phyloP scores from a whole-genome alignment of 2,888 invertebrate genomes.

The Nudaria mundana region DNA sequence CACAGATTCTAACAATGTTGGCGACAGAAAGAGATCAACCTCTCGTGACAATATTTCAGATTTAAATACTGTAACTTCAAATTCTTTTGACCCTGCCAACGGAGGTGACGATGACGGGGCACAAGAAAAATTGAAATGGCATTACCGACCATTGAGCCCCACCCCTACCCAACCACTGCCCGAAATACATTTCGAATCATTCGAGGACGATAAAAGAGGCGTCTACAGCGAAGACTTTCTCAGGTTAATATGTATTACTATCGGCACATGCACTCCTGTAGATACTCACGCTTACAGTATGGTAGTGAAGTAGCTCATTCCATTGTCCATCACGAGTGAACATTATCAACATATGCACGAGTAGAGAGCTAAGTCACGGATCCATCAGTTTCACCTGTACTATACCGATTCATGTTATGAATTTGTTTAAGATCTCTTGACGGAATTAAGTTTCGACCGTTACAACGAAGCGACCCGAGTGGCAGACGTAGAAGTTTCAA shows the following conservation, averaged over 20 bases:
- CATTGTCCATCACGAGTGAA: slow-evolving; percentile 30
- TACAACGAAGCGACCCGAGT: slow-evolving; percentile 83
- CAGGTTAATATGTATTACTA: slow-evolving; percentile 73
- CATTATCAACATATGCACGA: slow-evolving; percentile 51
- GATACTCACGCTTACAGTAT: slow-evolving; percentile 49
- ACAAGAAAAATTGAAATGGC: slow-evolving; percentile 69
- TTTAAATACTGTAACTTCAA: slow-evolving; percentile 55
- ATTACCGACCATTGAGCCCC: slow-evolving; percentile 68
- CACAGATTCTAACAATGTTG: slow-evolving; percentile 66
- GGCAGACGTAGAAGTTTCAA: slow-evolving; percentile 82
- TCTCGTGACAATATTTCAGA: slow-evolving; percentile 65
- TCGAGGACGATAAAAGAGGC: slow-evolving; percentile 69
- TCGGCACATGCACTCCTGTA: slow-evolving; percentile 44
- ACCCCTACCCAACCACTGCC: slow-evolving; percentile 54
- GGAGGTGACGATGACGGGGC: slow-evolving; percentile 40
- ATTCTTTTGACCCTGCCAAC: slow-evolving; percentile 39
- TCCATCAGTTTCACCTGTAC: slow-evolving; percentile 55
- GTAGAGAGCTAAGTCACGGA: slow-evolving; percentile 43
- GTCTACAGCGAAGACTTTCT: slow-evolving; percentile 72
- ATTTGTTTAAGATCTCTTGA: slow-evolving; percentile 83
- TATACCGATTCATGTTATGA: slow-evolving; percentile 62
- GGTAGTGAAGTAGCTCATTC: slow-evolving; percentile 53
- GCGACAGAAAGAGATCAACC: slow-evolving; percentile 68
- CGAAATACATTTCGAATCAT: slow-evolving; percentile 79
- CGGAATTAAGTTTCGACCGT: slow-evolving; percentile 83